Base-by-base conservation (phyloP, 2,113 vertebrate species). In the Callospermophilus lateralis region DNA sequence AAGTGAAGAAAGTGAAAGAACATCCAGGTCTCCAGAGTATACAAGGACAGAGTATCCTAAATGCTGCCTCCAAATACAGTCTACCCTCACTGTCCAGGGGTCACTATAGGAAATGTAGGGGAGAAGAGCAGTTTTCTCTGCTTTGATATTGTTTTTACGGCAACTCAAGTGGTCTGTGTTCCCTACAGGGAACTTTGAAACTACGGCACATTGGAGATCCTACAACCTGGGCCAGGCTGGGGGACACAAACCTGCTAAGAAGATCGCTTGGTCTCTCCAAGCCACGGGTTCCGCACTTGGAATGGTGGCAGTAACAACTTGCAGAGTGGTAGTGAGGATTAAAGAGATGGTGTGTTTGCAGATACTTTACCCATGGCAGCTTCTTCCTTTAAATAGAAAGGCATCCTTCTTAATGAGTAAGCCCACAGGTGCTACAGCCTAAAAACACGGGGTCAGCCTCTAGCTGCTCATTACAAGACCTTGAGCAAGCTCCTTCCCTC, bases 1-100 rank as follows among this genome's bases (percentile, higher is more conserved):
- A 74, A 86, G 26, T 72, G 53, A 77, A 67, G 65, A 89, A 90
- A 90, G 45, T 26, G 51, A 78, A 93, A 78, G 70, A 24, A 22
- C 24, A 55, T 22, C 65, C 80, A 19, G 26, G 26, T 94, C 58
- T 37, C 19, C n/a, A 48, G 65, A 70, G 17, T 28, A 42, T 65
- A 17, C 2, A 30, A 37, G 74, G 67, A 76, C 79, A 65, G 19
- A 37, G 9, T 28, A 13, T 42, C 37, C 53, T 39, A 17, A 20
- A 13, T 9, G 32, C 45, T 13, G 12, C 70, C 80, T 86, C 32
- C 12, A 19, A 84, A 67, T 24, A 42, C 10, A 73, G 65, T 45
- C n/a, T 34, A 8, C n/a, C 51, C 37, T 39, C 74, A 58, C 13
- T 4, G 37, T 53, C 32, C 6, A 65, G 67, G 68, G 37, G 3